Percentiles rank a stretch among this genome's conserved stretches.
phyloP scores from a whole-genome alignment of 1,140 invertebrate species.

The Andricus grossulariae region DNA sequence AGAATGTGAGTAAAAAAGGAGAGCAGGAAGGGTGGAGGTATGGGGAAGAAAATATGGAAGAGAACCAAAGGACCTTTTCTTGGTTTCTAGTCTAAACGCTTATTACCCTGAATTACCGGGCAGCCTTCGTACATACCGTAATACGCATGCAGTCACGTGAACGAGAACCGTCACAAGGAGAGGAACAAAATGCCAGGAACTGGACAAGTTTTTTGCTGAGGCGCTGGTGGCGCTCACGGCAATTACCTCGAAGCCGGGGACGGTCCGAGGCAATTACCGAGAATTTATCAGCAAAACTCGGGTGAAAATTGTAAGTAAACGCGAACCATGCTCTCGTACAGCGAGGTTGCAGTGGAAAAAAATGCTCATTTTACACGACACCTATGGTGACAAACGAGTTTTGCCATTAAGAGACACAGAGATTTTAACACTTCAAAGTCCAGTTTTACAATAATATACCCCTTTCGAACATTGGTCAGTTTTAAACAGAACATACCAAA shows the following conservation, averaged over 20 bases:
- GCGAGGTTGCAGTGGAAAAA: conserved; percentile 15
- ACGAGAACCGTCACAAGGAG: conserved; percentile 8
- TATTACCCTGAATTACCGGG: conserved; percentile 25
- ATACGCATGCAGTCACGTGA: conserved; percentile 3
- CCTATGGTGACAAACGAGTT: background rate
- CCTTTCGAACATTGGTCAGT: no score
- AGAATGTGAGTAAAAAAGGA: background rate
- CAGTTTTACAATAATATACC: no score
- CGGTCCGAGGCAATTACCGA: conserved; percentile 23
- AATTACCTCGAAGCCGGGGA: conserved; percentile 23
- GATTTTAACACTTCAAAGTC: no score
- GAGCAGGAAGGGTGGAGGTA: background rate
- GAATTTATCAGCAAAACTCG: conserved; percentile 28
- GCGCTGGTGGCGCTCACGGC: conserved; percentile 22
- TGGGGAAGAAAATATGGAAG: conserved; percentile 20
- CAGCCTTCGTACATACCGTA: conserved; percentile 13
- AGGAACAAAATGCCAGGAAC: conserved; percentile 22
- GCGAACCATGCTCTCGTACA: conserved; percentile 6
- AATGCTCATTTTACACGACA: conserved; percentile 9
- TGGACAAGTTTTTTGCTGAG: conserved; percentile 21
- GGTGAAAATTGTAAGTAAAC: conserved; percentile 29
- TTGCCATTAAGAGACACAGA: conserved; percentile 14
- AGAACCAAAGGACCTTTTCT: conserved; percentile 23
- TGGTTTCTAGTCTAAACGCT: conserved; percentile 15
- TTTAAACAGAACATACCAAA: no score